A percentile compares a stretch with the other conserved stretches of the same genome.
These are phyloP conservation scores for Varanus komodoensis DNA, from an alignment of 2,113 vertebrate genomes.

Conservation along the genomic window DNA sequence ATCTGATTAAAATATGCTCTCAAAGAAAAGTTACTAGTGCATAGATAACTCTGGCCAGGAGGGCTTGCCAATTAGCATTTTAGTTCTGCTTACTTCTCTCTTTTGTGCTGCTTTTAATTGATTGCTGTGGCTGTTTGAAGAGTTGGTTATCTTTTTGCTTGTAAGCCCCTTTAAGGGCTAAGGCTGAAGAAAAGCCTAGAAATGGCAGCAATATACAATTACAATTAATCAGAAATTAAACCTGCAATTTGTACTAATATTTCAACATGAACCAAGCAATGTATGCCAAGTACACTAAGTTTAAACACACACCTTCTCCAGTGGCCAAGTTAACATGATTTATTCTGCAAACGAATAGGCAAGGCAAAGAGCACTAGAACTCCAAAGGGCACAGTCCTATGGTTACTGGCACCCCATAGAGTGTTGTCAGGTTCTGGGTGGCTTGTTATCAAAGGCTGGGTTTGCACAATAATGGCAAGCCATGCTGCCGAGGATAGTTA, in stretches of 20 bases:
- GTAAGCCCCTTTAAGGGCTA: background rate
- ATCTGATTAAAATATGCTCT: background rate
- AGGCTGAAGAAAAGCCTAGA: background rate
- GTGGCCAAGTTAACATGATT: background rate
- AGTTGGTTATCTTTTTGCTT: background rate
- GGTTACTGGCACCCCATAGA: too few relatives aligned
- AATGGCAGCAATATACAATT: background rate
- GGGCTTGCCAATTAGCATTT: background rate
- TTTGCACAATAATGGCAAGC: too few relatives aligned
- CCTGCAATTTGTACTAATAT: background rate
- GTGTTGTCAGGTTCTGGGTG: too few relatives aligned
- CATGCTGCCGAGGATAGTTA: too few relatives aligned
- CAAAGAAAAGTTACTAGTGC: background rate
- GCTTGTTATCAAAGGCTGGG: too few relatives aligned
- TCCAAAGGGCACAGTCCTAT: too few relatives aligned
- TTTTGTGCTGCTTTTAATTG: background rate
- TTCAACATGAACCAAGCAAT: background rate
- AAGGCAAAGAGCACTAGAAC: background rate
- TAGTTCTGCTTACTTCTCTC: background rate
- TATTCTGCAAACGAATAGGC: background rate
- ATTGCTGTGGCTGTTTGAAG: background rate
- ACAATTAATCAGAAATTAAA: background rate
- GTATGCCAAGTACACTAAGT: background rate
- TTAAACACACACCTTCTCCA: background rate
- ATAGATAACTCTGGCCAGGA: background rate